Evolutionary conservation across 2,113 vertebrate genomes (phyloP).

Genomic region (Brienomyrus longianalis): DNA sequence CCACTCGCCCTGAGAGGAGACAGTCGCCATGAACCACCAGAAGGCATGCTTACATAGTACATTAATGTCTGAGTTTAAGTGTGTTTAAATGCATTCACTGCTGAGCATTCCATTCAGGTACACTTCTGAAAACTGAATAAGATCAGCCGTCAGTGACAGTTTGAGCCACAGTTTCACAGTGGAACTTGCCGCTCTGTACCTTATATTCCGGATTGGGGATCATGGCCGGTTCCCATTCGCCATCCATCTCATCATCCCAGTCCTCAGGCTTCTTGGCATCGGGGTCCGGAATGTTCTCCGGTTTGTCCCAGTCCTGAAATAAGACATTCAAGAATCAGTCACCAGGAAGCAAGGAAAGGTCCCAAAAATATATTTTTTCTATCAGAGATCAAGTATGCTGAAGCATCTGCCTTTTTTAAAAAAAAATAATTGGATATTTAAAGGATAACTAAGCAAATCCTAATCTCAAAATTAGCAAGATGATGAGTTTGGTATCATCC

Average conservation of each 20-base stretch:
- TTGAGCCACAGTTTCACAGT: background rate
- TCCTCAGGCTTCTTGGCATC: constrained; percentile 73
- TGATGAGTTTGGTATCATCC: too few species aligned
- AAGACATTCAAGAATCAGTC: background rate
- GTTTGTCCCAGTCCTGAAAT: constrained; percentile 72
- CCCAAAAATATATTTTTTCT: too few species aligned
- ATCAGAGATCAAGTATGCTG: background rate
- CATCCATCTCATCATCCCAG: constrained; percentile 77
- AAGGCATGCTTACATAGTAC: background rate
- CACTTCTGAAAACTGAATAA: background rate
- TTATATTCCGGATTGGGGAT: constrained; percentile 71
- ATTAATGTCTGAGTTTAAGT: background rate
- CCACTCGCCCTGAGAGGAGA: constrained; percentile 65
- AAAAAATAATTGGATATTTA: too few species aligned
- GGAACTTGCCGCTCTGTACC: constrained; percentile 39
- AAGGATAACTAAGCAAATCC: too few species aligned
- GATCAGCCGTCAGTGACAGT: background rate
- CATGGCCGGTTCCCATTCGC: constrained; percentile 73
- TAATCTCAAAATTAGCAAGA: too few species aligned
- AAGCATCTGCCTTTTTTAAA: too few species aligned
- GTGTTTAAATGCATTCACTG: background rate
- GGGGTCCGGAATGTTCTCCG: constrained; percentile 73
- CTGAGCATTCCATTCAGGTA: too few species aligned
- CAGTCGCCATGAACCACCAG: background rate
- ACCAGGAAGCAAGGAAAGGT: background rate